Evolutionary conservation across 2,888 invertebrate species (phyloP), one percentile per base, ranked within the genome.

Genomic region (Caenorhabditis sp.): DNA sequence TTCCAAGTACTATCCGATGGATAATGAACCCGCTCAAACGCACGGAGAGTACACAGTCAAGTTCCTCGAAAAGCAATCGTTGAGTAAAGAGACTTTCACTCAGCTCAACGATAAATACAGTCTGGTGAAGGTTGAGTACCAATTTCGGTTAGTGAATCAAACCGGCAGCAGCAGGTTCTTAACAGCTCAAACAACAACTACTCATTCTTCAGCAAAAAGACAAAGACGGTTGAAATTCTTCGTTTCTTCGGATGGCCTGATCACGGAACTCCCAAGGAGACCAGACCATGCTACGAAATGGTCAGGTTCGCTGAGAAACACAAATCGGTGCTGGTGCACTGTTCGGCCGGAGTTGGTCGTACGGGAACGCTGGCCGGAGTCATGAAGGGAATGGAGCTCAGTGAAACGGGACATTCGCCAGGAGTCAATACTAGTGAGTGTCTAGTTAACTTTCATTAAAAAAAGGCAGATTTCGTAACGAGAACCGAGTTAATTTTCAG

Each of bases 341-440:
- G 56, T 35, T 56, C 56, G 18, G 18, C 56, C 5, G 56, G 56
- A 28, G 18, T 56, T 24, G 56, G 56, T 4, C 28, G 56, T 15
- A 32, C 35, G 9, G 56, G 56, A 4, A 9, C 56, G 3, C 28
- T 56, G 47, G 47, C 18, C 18, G 47, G 47, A 2, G 6, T 47
- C n/a, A 47, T 18, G 20, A n/a, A 18, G n/a, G 47, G 47, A 2
- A 20, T 47, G 9, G 18, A 47, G 18, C n/a, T 47, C 18, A 18
- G 47, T 9, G 18, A 47, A 18, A 18, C 4, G 47, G 47, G 40
- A 6, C 40, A 6, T 11, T 2, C 6, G 40, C 40, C 40, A 8
- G 40, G 40, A 40, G 2, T 40, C 11, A 6, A 40, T 13, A 11
- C 11, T 11, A 40, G 40, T 40, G 13, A 40, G 40, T 32, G 32